Evolutionary conservation across 2,113 vertebrate genomes (phyloP).

Genomic region (Gnathonemus longibarbis): DNA sequence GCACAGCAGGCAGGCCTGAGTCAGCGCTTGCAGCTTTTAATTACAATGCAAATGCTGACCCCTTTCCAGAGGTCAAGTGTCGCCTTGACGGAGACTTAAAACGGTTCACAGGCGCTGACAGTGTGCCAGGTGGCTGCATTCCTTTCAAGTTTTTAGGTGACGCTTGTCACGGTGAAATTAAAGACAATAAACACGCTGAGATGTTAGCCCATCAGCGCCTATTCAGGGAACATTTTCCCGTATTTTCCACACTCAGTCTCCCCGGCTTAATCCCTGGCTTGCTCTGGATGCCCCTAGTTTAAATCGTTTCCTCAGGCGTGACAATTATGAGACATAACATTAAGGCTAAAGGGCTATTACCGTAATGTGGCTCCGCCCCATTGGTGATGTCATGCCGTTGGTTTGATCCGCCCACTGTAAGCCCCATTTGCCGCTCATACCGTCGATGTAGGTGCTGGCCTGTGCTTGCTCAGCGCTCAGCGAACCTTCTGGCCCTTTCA

Average conservation of each 20-base stretch:
- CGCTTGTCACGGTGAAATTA: conserved; percentile 31
- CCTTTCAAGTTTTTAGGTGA: conserved; percentile 48
- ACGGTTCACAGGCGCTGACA: conserved; percentile 9
- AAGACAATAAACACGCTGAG: conserved; percentile 39
- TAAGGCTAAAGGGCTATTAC: neutral
- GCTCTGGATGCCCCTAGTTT: neutral
- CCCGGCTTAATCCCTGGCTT: no score
- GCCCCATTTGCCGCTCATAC: neutral
- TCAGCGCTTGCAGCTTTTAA: neutral
- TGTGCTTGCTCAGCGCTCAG: neutral
- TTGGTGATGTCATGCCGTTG: neutral
- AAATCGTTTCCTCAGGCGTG: neutral
- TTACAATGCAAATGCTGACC: neutral
- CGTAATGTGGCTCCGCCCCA: neutral
- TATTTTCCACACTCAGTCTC: neutral
- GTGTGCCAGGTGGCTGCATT: conserved; percentile 43
- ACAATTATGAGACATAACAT: neutral
- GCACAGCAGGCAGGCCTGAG: neutral
- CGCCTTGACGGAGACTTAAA: conserved; percentile 33
- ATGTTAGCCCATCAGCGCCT: neutral
- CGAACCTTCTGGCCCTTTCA: conserved; percentile 33
- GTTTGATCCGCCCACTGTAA: neutral
- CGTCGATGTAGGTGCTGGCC: neutral
- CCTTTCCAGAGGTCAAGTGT: conserved; percentile 14
- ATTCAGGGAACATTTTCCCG: neutral